Conservation (phyloP, 2,113 vertebrate species). For the Amphilophus citrinellus region DNA sequence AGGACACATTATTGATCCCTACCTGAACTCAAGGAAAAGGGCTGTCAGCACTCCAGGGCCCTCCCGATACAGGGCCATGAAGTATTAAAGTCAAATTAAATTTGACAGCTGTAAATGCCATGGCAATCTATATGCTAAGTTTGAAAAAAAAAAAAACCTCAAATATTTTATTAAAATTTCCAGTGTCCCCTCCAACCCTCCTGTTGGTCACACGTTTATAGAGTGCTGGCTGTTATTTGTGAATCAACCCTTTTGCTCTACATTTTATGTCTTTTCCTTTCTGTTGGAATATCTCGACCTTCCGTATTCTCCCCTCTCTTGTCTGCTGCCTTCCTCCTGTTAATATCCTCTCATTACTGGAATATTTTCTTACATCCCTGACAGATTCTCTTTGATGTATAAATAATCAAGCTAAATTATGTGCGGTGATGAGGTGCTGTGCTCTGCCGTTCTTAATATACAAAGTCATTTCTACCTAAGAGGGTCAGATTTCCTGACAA, state of each 20-base stretch:
- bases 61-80: constrained; percentile 89
- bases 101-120: constrained; percentile 99
- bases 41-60: constrained; percentile 88
- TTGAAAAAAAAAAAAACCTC: constrained; percentile 5
- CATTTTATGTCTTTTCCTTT: constrained; percentile 2
- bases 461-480: constrained; percentile 99
- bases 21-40: constrained; percentile 95
- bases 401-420: constrained; percentile 99
- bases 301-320: background rate
- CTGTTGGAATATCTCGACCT: constrained; percentile 15
- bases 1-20: constrained; percentile 99
- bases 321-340: constrained; percentile 38
- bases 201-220: constrained; percentile 82
- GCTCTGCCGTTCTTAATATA: constrained; percentile 95
- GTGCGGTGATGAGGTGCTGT: constrained; percentile 86
- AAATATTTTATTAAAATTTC: constrained; percentile 66
- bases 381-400: constrained; percentile 97
- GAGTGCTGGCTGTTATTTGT: constrained; percentile 68
- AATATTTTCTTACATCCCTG: constrained; percentile 91
- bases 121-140: constrained; percentile 98
- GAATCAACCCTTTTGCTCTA: constrained; percentile 6
- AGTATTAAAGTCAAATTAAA: constrained; percentile 99
- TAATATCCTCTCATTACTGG: constrained; percentile 84
- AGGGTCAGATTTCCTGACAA: constrained; percentile 99
- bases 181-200: background rate